phyloP scores from a whole-genome alignment of 2,113 vertebrate genomes.

The Oreochromis niloticus region DNA sequence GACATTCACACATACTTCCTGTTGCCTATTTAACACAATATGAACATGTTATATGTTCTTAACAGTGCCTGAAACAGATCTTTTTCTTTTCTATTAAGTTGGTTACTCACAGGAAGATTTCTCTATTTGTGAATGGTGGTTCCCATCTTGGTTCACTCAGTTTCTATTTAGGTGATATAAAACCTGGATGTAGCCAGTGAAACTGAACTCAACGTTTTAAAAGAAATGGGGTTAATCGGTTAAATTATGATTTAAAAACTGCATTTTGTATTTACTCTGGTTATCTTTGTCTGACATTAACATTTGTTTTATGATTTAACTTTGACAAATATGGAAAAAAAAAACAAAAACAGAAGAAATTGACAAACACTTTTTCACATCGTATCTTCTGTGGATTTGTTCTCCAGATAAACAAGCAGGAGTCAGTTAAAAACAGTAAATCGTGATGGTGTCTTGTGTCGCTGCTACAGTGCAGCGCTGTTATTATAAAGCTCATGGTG shows the following conservation, averaged over 20 bases:
- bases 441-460: background rate
- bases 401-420: background rate
- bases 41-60: background rate
- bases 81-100: background rate
- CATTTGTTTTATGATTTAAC: background rate
- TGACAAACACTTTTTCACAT: background rate
- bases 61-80: fast-evolving
- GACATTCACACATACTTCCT: background rate
- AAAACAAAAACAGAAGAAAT: background rate
- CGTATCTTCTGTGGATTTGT: background rate
- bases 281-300: background rate
- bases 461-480: background rate
- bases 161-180: background rate
- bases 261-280: background rate
- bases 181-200: background rate
- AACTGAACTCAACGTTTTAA: too few relatives aligned
- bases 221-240: too few relatives aligned
- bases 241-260: too few relatives aligned
- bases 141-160: too few relatives aligned
- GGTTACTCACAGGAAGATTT: fast-evolving
- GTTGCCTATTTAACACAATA: background rate
- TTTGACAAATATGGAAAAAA: background rate
- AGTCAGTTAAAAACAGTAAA: background rate
- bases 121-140: background rate
- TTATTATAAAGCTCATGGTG: background rate